Evolutionary conservation across 2,797 vertebrate species (phyloP), one percentile per base, ranked within the genome.

Genomic region (Leontopithecus rosalia): DNA sequence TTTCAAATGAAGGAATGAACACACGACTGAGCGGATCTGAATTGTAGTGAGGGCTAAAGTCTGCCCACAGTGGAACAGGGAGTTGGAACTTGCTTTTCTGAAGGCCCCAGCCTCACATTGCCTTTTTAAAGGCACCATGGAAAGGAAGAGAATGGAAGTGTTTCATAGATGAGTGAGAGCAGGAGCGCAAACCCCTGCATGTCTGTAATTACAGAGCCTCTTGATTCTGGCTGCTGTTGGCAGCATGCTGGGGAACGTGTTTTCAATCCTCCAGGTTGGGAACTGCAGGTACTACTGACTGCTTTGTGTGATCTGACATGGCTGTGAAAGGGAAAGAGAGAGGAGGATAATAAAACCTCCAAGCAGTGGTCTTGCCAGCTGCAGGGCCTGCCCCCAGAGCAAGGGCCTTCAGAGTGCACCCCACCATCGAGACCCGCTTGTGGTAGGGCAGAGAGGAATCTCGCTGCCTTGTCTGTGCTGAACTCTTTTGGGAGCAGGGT

Each of bases 301-400:
- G 81, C 84, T 94, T 88, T 92, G 96, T 95, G 91, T 83, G 91
- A 82, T 77, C 72, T 76, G 89, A 94, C 76, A 24, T 46, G 64
- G 57, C 90, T 77, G 19, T 92, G 93, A 95, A 95, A 93, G 73
- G 94, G n/a, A 95, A 70, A 81, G 79, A 96, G 79, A 88, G 67
- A 46, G 1, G 24, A 57, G 70, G 39, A n/a, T 64, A 50, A 96
- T 73, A n/a, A 92, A 89, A 22, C 15, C 46, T 39, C 52, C 12
- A 64, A 73, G 93, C 17, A n/a, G 61, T 8, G 50, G 55, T 33
- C 75, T 86, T 75, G 64, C 50, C 36, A 48, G 43, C 73, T 19
- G 14, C 17, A 17, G 82, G 81, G 58, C 77, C 52, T 88, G 33
- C 85, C 30, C 50, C 0, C 30, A 75, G 46, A 96, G 28, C 43